These are phyloP conservation scores for Porites cylindrica DNA, from an alignment of 92 coral and sea anemone genomes.

Conservation along the genomic window DNA sequence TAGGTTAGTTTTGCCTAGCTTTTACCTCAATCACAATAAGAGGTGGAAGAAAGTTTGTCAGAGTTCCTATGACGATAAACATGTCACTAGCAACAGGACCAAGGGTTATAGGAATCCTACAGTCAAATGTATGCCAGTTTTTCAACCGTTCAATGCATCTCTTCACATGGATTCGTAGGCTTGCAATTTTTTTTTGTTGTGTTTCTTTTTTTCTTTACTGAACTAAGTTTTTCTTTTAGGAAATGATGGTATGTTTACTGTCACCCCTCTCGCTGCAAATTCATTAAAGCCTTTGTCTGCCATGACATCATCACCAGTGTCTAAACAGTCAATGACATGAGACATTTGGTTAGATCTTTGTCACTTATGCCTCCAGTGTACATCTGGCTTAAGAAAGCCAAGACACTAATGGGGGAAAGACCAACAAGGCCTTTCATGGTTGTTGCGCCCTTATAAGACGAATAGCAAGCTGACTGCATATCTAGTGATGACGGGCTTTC, in stretches of 20 bases:
- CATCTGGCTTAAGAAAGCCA: constrained; percentile 49
- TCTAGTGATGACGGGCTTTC: constrained; percentile 67
- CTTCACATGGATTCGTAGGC: constrained; percentile 64
- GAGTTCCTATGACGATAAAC: constrained; percentile 57
- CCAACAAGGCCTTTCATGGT: constrained; percentile 60
- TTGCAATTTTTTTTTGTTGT: constrained; percentile 63
- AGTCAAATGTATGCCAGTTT: constrained; percentile 65
- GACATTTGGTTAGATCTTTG: constrained; percentile 60
- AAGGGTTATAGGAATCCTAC: constrained; percentile 51
- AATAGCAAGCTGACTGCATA: constrained; percentile 57
- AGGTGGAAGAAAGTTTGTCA: constrained; percentile 46
- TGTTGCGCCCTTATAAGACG: constrained; percentile 50
- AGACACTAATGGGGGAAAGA: constrained; percentile 59
- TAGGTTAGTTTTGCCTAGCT: not conserved
- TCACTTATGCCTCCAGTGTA: constrained; percentile 52
- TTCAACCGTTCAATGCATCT: constrained; percentile 51
- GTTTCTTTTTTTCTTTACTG: constrained; percentile 37
- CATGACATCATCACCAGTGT: constrained; percentile 47
- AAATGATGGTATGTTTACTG: constrained; percentile 54
- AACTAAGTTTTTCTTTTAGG: constrained; percentile 66
- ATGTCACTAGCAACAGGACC: constrained; percentile 49
- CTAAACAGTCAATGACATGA: constrained; percentile 35
- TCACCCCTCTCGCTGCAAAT: constrained; percentile 53
- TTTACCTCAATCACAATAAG: constrained; percentile 3
- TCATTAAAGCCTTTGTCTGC: constrained; percentile 63